Base-by-base conservation (phyloP, 2,797 vertebrate genomes). In the Cossypha dichroa region DNA sequence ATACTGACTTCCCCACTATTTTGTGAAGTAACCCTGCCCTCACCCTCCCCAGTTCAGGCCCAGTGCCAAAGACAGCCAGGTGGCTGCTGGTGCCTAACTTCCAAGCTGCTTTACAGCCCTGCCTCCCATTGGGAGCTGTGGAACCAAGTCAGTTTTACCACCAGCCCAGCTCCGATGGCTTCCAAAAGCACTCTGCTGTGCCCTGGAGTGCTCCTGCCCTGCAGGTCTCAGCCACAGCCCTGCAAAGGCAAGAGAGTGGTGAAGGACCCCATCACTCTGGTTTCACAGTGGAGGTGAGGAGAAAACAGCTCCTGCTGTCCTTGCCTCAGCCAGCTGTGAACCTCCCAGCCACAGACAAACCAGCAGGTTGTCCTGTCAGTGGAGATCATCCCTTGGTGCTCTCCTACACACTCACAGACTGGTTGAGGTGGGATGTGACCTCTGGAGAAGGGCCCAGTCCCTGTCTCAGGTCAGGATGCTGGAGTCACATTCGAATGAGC, bases 401-500 rank as follows among this genome's bases (percentile, higher is more conserved):
- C 52, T 79, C 40, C 33, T 48, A 58, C 25, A 36, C 7, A 11
- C 21, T 51, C 19, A 45, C 26, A 66, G 22, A 18, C 40, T 48
- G 25, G 11, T 4, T 79, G 59, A 90, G 11, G 11, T 69, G 28
- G 38, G 21, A 72, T 49, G 14, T 10, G 31, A 82, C 40, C 23
- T 75, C 63, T 62, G 46, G 62, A 70, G 29, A 52, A 51, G 14
- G 22, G 0, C 55, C 28, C 31, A 70, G 21, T 5, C 8, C 8
- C 28, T 14, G 9, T 36, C 33, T 75, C 56, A 81, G 45, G 15
- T 14, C 25, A 77, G 20, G 40, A 66, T 48, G 31, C 64, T 62
- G 34, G 52, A n/a, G 43, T 28, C 4, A 5, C 0, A 15, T 40
- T 54, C 0, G 0, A 33, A 13, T 48, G 25, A 36, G 22, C 13